Conservation (phyloP, 2,797 vertebrate species). For the Leptodactylus fallax region DNA sequence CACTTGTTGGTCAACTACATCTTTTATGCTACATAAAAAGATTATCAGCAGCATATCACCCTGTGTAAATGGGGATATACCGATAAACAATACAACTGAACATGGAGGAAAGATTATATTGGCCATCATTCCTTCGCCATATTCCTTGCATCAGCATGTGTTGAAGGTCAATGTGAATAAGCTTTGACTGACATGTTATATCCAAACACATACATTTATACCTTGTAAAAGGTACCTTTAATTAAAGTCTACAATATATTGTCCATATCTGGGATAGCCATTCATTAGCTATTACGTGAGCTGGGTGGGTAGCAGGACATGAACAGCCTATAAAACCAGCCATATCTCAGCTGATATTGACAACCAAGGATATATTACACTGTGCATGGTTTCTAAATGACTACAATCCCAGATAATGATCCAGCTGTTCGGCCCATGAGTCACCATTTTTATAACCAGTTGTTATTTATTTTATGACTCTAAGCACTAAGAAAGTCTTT, state of each 20-base stretch:
- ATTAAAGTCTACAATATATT: neutral
- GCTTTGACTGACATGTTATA: no score
- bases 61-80: no score
- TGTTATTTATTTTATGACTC: constrained; percentile 17
- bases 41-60: no score
- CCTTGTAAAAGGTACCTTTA: no score
- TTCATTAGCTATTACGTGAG: neutral
- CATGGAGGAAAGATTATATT: no score
- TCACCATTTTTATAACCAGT: constrained; percentile 28
- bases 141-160: no score
- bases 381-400: neutral
- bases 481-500: neutral
- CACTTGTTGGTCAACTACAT: no score
- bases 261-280: neutral
- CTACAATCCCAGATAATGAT: constrained; percentile 27
- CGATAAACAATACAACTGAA: no score
- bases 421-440: neutral
- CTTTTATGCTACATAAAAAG: no score
- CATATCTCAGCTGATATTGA: constrained; percentile 34
- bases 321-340: neutral
- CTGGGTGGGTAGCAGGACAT: constrained; percentile 12
- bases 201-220: no score
- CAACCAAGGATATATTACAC: neutral
- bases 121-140: no score
- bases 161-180: no score